Evolutionary conservation across 2,888 invertebrate genomes (phyloP), one percentile per base, ranked within the genome.

Genomic region (Habroteleia sp.): DNA sequence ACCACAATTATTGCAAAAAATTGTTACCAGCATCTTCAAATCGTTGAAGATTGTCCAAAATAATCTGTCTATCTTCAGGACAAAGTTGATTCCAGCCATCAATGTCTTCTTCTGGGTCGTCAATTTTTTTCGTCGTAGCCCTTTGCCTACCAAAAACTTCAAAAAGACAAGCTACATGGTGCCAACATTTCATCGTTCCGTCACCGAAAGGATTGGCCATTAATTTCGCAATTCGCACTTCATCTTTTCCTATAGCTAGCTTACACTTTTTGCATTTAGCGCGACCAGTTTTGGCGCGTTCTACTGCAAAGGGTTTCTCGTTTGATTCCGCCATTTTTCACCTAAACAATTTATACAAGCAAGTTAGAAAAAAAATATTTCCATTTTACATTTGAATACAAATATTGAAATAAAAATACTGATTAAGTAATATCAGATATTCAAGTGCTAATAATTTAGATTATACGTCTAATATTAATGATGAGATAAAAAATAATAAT

Each of bases 241-340:
- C 91, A 13, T 93, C 95, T 83, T 92, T 91, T 0, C 92, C 91
- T 82, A 96, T 94, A 82, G 93, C 93, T 68, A 91, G 90, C 89
- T 96, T 97, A 87, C 97, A 97, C 82, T 94, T 95, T 87, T 96
- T 96, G 85, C 97, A 97, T 7, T 92, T 92, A 0, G 97, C 94
- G 46, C 94, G 91, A 0, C 94, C 94, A 6, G 93, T 91, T 89
- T 96, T 96, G 0, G 96, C 96, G 74, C 94, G 91, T 79, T 97
- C 97, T 5, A 93, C 92, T 58, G 90, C 91, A 88, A 94, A 95
- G 3, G 92, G 91, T 78, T 91, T 91, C n/a, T 81, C 80, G 1
- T 80, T 82, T 16, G 80, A 76, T 39, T 89, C 89, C 1, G 76
- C 82, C 72, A 89, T 88, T 14, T 7, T 50, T 0, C 1, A 35